A percentile compares a stretch with the other conserved stretches of the same genome.
Evolutionary conservation across 2,888 invertebrate species (phyloP).

Genomic region (Hirtodrosophila alboralis): DNA sequence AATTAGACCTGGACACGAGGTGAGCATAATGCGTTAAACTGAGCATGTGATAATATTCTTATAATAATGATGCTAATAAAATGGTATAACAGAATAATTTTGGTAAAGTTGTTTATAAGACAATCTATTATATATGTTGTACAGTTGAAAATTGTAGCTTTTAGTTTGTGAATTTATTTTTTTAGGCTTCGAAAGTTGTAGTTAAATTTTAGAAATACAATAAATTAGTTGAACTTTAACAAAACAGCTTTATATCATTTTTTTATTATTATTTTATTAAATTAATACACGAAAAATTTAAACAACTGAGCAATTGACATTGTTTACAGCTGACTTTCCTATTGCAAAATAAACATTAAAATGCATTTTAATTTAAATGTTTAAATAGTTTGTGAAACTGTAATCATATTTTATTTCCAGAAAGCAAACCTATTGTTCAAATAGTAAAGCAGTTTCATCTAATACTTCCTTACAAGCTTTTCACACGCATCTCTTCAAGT

Average conservation of each 20-base stretch:
- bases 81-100: neutral
- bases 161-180: too few species aligned
- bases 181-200: too few species aligned
- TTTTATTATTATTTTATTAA: too few species aligned
- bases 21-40: conserved; percentile 30
- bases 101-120: neutral
- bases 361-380: too few species aligned
- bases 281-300: too few species aligned
- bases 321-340: too few species aligned
- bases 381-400: too few species aligned
- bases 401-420: neutral
- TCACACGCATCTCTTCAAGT: neutral
- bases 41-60: conserved; percentile 22
- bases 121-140: neutral
- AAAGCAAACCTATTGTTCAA: neutral
- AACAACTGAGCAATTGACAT: too few species aligned
- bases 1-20: conserved; percentile 42
- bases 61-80: conserved; percentile 17
- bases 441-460: neutral
- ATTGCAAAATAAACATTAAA: too few species aligned
- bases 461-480: conserved; percentile 14
- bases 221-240: neutral
- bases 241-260: too few species aligned
- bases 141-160: neutral
- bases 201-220: too few species aligned